Base-by-base conservation (phyloP, 1,140 invertebrate genomes). In the Tetraneura akinire region DNA sequence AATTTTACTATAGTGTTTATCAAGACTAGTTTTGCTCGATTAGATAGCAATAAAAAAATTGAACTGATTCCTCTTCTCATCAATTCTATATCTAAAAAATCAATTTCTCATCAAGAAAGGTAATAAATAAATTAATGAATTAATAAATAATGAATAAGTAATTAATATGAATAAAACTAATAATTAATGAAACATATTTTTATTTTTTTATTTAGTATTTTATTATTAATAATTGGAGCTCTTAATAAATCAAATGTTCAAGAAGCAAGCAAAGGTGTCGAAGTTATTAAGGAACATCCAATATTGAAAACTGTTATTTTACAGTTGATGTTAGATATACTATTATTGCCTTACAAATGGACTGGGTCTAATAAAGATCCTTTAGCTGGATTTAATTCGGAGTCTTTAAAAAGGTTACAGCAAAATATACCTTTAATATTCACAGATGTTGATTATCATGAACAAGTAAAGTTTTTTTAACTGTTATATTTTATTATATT, bases 1-100 rank as follows among this genome's bases (percentile, higher is more conserved):
- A 98, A 98, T 87, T 97, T 98, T 85, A 92, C 94, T 60, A 94
- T 97, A 76, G 95, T 97, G 84, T 98, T 97, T 84, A 93, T 97
- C 60, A 96, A 94, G 86, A 90, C 96, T 89, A 95, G 95, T 21
- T 97, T 91, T 88, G 94, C 94, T 2, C 87, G 95, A 81, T 86
- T 96, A 81, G 88, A 91, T 47, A 86, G 90, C 51, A 90, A 91
- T 18, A 90, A 93, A 83, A 94, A 96, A 86, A 88, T 91, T 6
- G 89, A 91, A 83, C 85, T 96, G 66, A 88, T 95, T 21, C 92
- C 94, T 26, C 87, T 88, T 81, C 84, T 98, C 70, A 86, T 97
- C 18, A 91, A 91, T 84, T 91, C 94, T 82, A 87, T 95, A 26
- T 91, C 94, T 83, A 91, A 91, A 64, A 95, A 94, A 85, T 92